Evolutionary conservation across 2,797 vertebrate species (phyloP).

Genomic region (Lagorchestes hirsutus): DNA sequence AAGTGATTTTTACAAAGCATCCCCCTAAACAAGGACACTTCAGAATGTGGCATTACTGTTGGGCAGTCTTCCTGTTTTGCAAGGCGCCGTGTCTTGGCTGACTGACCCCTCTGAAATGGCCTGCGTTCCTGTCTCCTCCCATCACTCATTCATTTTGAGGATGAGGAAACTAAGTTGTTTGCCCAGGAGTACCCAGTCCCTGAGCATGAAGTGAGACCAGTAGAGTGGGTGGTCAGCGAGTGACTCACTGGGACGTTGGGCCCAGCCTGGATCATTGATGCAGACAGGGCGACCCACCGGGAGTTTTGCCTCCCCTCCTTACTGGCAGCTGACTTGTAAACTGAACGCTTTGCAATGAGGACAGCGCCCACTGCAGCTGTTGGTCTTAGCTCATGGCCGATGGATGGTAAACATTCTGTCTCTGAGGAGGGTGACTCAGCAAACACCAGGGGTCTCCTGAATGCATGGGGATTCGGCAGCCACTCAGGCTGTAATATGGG

Average conservation of each 20-base stretch:
- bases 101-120: background rate
- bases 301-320: background rate
- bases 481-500: background rate
- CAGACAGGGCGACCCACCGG: background rate
- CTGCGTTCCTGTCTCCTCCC: background rate
- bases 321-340: background rate
- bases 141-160: background rate
- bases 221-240: background rate
- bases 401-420: background rate
- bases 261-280: background rate
- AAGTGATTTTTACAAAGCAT: background rate
- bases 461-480: background rate
- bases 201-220: no score
- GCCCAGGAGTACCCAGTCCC: background rate
- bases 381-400: background rate
- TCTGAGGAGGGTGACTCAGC: background rate
- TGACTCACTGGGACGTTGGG: background rate
- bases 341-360: background rate
- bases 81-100: background rate
- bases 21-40: background rate
- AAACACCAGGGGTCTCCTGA: background rate
- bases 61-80: background rate
- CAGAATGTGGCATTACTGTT: background rate
- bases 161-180: background rate
- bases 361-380: background rate